Evolutionary conservation across 92 coral and sea anemone genomes (phyloP).

Genomic region (Epizoanthus scotinus): DNA sequence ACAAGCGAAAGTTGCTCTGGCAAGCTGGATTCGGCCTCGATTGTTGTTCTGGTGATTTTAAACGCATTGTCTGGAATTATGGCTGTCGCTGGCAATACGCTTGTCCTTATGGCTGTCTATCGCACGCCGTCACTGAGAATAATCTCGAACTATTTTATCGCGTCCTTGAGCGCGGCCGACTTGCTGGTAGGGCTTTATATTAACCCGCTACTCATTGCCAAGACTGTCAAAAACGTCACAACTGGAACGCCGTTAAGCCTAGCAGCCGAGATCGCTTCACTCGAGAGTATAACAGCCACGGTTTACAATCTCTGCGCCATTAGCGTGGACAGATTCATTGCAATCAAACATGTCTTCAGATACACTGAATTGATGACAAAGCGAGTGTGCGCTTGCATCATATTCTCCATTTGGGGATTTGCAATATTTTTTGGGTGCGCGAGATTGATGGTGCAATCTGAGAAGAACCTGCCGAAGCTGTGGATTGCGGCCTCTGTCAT

Average conservation of each 20-base stretch:
- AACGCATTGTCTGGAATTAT: slow-evolving; percentile 30
- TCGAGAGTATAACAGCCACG: slow-evolving; percentile 30
- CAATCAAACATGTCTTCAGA: slow-evolving; percentile 24
- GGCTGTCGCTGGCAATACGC: slow-evolving; percentile 27
- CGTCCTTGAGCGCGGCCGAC: slow-evolving; percentile 35
- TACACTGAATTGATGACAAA: slow-evolving; percentile 18
- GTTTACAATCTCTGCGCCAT: slow-evolving; percentile 28
- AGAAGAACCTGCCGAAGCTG: slow-evolving; percentile 14
- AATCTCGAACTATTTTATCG: slow-evolving; percentile 38
- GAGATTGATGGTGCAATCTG: slow-evolving; percentile 18
- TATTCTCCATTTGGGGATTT: slow-evolving; percentile 26
- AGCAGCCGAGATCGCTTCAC: slow-evolving; percentile 38
- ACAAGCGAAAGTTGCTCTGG: slow-evolving; percentile 23
- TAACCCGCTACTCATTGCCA: slow-evolving; percentile 34
- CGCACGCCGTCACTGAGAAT: slow-evolving; percentile 29
- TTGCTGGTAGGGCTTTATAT: slow-evolving; percentile 31
- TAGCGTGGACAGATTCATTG: slow-evolving; percentile 33
- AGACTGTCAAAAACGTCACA: slow-evolving; percentile 25
- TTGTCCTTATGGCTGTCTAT: slow-evolving; percentile 27
- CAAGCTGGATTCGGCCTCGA: slow-evolving; percentile 18
- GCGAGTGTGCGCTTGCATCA: slow-evolving; percentile 3
- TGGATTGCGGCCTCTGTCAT: slow-evolving; percentile 37
- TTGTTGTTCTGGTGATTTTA: background rate
- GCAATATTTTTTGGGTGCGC: slow-evolving; percentile 36
- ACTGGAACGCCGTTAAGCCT: slow-evolving; percentile 28